Percentiles rank a stretch among this genome's conserved stretches.
Evolutionary conservation across 2,888 invertebrate genomes (phyloP).

Genomic region (Petrolisthes manimaculis): DNA sequence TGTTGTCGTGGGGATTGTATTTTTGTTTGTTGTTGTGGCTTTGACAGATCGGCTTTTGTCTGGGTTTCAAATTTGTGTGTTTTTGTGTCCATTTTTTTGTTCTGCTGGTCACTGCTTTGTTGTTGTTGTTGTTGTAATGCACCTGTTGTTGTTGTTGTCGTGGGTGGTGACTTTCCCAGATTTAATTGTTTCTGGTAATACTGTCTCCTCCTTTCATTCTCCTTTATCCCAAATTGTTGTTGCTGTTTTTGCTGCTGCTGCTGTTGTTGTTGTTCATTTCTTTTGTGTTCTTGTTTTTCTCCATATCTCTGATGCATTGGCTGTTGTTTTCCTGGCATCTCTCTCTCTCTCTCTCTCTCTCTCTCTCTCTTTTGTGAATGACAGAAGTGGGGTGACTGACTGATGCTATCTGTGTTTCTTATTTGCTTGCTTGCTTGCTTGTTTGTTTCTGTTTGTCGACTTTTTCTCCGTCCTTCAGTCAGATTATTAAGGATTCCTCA

Average conservation of each 20-base stretch:
- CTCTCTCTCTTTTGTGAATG: neutral
- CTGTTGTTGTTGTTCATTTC: neutral
- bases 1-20: neutral
- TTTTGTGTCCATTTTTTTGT: too few relatives aligned
- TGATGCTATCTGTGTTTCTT: too few relatives aligned
- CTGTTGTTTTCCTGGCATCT: neutral
- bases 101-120: neutral
- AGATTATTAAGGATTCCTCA: too few relatives aligned
- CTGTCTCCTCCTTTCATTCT: neutral
- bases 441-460: neutral
- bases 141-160: neutral
- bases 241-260: neutral
- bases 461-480: neutral
- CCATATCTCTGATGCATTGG: neutral
- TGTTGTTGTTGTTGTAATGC: neutral
- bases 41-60: neutral
- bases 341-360: neutral
- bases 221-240: neutral
- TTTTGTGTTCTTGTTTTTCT: neutral
- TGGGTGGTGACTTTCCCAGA: conserved; percentile 2
- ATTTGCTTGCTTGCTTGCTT: too few relatives aligned
- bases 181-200: conserved; percentile 4
- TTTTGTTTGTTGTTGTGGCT: neutral
- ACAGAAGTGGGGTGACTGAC: too few relatives aligned
- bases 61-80: too few relatives aligned